Base-by-base conservation (phyloP, 37 sponge, comb jelly and placozoan genomes). In the Agelas oroides region DNA sequence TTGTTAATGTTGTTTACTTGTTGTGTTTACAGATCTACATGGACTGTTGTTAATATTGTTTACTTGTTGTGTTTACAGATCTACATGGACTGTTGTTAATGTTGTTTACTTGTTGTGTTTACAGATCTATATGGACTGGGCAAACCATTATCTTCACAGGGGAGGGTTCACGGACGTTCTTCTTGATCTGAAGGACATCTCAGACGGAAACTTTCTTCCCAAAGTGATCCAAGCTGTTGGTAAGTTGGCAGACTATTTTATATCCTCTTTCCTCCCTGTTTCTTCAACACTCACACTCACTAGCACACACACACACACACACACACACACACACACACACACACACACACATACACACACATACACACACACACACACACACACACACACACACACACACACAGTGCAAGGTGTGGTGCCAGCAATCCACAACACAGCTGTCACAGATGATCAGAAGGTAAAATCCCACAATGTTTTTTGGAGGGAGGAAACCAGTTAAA, bases 41-140 rank as follows among this genome's bases (percentile, higher is more conserved):
- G 6, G 46, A 12, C 46, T 46, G 46, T 46, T 46, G 46, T n/a
- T n/a, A 46, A 46, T 46, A 8, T 46, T 46, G 8, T 46, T 46
- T 12, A 12, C 46, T 46, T 46, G 8, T 46, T 46, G 6, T 12
- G 3, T 12, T 46, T 46, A 3, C 46, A 46, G 46, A 46, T 46
- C 46, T 46, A 46, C 46, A 55, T 27, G 74, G 76, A 93, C 53
- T 93, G 89, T n/a, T n/a, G n/a, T n/a, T n/a, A n/a, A n/a, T n/a
- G n/a, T n/a, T n/a, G n/a, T n/a, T n/a, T n/a, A n/a, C n/a, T n/a
- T n/a, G n/a, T n/a, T n/a, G 17, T 24, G 41, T 41, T 16, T 54
- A 28, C 73, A 93, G 89, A 56, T 92, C 16, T 92, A 92, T 73
- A 66, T 88, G 74, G 76, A 93, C 53, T 93, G 89, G 89, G 94